Conservation (phyloP, 2,797 vertebrate species). For the Hydrocynus forskahlii region DNA sequence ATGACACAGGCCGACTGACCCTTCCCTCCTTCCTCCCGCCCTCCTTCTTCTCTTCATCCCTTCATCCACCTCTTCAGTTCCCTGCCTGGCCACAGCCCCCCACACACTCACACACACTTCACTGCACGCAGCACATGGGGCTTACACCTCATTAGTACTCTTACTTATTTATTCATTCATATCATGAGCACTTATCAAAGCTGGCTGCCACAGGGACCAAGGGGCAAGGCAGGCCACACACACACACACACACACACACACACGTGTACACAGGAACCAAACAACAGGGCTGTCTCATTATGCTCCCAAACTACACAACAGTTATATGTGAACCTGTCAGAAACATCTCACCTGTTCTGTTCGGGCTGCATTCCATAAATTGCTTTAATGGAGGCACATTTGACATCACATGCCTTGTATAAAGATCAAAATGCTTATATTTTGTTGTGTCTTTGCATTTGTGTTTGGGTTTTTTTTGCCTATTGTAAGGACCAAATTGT, state of each 20-base stretch:
- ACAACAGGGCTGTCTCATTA: slow-evolving; percentile 16
- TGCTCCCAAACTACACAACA: not conserved
- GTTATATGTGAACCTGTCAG: not conserved
- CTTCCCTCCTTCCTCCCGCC: not conserved
- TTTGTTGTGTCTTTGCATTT: too few relatives aligned
- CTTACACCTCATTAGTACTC: slow-evolving; percentile 73
- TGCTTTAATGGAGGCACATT: not conserved
- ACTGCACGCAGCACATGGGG: slow-evolving; percentile 38
- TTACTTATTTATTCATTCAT: slow-evolving; percentile 70
- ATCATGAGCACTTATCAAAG: slow-evolving; percentile 64
- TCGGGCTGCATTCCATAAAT: not conserved
- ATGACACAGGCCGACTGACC: slow-evolving; percentile 67
- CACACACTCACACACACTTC: slow-evolving; percentile 33
- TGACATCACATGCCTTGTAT: not conserved
- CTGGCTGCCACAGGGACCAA: slow-evolving; percentile 57
- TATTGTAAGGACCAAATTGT: not conserved
- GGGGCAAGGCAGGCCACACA: slow-evolving; percentile 4
- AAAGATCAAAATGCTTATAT: not conserved
- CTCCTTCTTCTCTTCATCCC: slow-evolving; percentile 6
- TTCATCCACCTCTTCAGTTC: not conserved
- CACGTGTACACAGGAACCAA: not conserved
- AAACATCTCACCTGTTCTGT: too few relatives aligned
- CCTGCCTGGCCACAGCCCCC: slow-evolving; percentile 21
- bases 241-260: slow-evolving; percentile 1
- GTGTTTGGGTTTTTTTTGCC: not conserved